Evolutionary conservation across 1,140 invertebrate species (phyloP), one percentile per base, ranked within the genome.

Genomic region (Lutraria rhynchaena): DNA sequence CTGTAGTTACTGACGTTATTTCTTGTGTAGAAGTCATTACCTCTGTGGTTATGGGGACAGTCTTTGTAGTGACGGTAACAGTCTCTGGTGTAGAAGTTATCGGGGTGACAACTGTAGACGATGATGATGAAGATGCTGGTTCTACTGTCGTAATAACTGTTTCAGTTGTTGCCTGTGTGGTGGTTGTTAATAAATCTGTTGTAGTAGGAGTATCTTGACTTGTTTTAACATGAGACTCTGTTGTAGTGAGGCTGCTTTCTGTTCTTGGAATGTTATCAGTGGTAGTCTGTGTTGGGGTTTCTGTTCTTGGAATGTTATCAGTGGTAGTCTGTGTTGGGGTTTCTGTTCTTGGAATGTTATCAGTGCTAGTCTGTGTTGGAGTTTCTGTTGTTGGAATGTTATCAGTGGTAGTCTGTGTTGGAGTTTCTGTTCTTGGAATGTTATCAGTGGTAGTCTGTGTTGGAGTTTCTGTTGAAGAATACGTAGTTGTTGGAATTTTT

Each of bases 131-230:
- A 24, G 5, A 11, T 60, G 7, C 29, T 44, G 29, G 41, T 9
- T 15, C n/a, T 35, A 41, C 29, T 24, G 60, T 61, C 24, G 60
- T 37, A 1, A 27, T n/a, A 17, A 35, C 31, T 11, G 41, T n/a
- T 37, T 61, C 17, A 35, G 60, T 61, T 37, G 60, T 61, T 17
- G 4, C 19, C 24, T 65, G 61, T 65, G 61, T 65, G 13, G 61
- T 24, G 1, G n/a, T 1, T 44, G 19, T 65, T 44, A 22, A 19
- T 24, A 4, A 44, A 22, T 4, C 15, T 44, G 61, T 65, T 35
- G 58, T 37, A 19, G 61, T 44, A 35, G 22, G 2, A 2, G 61
- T 22, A 2, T 3, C 35, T 3, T 41, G 7, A 11, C 7, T 37
- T 61, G 58, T 61, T 13, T 31, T 19, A 19, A 35, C 27, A 1